phyloP scores from a whole-genome alignment of 1,140 invertebrate genomes.

The Venustaconcha ellipsiformis region DNA sequence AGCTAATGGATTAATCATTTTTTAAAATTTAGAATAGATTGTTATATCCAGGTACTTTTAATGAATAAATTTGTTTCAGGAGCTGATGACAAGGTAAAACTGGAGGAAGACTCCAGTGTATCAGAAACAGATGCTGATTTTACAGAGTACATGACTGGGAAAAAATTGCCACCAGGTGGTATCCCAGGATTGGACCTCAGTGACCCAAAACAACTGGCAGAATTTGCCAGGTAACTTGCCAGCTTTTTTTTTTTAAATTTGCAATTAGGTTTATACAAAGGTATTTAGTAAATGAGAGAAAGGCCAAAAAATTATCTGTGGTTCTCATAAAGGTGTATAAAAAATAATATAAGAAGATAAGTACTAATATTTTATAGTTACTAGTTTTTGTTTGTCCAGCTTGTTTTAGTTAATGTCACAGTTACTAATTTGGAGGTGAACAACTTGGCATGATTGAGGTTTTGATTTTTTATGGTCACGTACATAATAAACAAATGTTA shows the following conservation, averaged over 20 bases:
- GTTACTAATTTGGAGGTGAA: no score
- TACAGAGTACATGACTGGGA: constrained; percentile 93
- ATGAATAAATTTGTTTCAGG: constrained; percentile 28
- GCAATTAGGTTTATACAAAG: not conserved
- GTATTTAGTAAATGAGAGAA: not conserved
- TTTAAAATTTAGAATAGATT: no score
- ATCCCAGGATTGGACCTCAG: constrained; percentile 92
- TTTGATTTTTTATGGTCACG: no score
- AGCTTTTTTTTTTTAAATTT: not conserved
- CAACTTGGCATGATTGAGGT: no score
- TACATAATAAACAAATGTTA: no score
- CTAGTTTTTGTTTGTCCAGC: no score
- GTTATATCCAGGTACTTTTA: not conserved
- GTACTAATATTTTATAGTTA: no score
- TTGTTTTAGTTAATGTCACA: no score
- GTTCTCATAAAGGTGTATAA: no score
- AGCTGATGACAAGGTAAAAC: constrained; percentile 51
- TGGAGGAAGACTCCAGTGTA: constrained; percentile 74
- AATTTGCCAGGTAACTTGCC: constrained; percentile 80
- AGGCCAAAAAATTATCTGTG: no score
- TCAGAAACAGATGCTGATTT: constrained; percentile 92
- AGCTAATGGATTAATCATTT: no score
- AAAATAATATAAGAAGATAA: no score
- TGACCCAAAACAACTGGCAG: constrained; percentile 92
- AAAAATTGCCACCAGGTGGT: constrained; percentile 83